Conservation (phyloP, 2,888 invertebrate species). For the Synanthedon formicaeformis region DNA sequence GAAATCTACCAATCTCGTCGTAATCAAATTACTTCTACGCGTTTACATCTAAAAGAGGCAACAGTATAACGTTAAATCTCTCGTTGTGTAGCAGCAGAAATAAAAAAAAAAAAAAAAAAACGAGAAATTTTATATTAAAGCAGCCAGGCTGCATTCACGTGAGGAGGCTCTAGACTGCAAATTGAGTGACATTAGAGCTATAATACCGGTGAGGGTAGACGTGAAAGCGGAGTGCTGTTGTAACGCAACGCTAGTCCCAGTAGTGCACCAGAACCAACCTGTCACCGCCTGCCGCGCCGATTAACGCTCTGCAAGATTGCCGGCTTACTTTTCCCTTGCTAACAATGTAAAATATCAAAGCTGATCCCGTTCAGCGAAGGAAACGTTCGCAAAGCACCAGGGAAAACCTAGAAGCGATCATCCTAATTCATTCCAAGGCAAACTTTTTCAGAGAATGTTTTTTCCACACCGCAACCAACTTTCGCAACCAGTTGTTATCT, state of each 20-base stretch:
- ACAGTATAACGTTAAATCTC: conserved; percentile 55
- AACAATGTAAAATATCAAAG: neutral
- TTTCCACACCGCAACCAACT: too few relatives aligned
- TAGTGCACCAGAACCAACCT: conserved; percentile 20
- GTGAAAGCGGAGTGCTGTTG: conserved; percentile 57
- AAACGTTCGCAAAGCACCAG: conserved; percentile 5
- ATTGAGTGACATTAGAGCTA: conserved; percentile 68
- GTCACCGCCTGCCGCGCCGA: neutral
- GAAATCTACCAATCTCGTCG: conserved; percentile 41
- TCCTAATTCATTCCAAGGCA: neutral
- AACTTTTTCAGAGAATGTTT: neutral
- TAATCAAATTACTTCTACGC: conserved; percentile 61
- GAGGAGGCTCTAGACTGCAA: conserved; percentile 65
- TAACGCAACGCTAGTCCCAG: conserved; percentile 35
- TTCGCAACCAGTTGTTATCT: too few relatives aligned
- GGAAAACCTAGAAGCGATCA: neutral
- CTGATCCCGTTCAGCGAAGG: neutral
- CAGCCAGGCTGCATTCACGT: conserved; percentile 60
- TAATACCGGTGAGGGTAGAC: conserved; percentile 56
- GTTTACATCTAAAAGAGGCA: conserved; percentile 62
- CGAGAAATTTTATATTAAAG: conserved; percentile 64
- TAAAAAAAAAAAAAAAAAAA: conserved; percentile 21
- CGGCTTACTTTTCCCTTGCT: neutral
- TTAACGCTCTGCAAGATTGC: neutral
- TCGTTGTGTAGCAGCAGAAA: conserved; percentile 10